Evolutionary conservation across 2,888 invertebrate species (phyloP), one percentile per base, ranked within the genome.

Genomic region (Gastrophysa polygoni): DNA sequence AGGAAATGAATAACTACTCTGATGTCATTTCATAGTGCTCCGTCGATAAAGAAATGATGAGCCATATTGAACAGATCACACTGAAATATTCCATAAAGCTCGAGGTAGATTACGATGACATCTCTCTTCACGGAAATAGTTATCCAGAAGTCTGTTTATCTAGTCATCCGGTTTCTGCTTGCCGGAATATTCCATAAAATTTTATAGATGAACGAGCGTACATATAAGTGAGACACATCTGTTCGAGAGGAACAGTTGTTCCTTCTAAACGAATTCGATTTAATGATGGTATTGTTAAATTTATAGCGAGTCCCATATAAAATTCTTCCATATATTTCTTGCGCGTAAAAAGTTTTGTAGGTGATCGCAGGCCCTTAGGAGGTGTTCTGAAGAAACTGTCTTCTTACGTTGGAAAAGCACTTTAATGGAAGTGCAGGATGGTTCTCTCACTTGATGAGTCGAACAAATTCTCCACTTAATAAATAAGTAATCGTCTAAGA

Each of bases 231-330:
- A 56, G 49, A 51, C 61, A 50, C 59, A 59, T 46, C 63, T 63
- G 59, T 59, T 63, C 24, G 24, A 24, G 24, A 24, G 24, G 24
- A 24, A 63, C 63, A 63, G 59, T 63, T 63, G 57, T 57, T 63
- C 34, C 52, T 28, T 57, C 51, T 38, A 32, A 59, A 59, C 50
- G 56, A 63, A 63, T 59, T 56, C 59, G 57, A 56, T 63, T 63
- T 59, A 59, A 63, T 63, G 63, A 63, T 63, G 51, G 63, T 57
- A 52, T 63, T 52, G 63, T 50, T 59, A 63, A 63, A 63, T 63
- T 63, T 63, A 63, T 57, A 47, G 52, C 47, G 48, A 34, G 21
- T 24, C 28, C 38, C 58, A 58, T 50, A 59, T 49, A 51, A 65
- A 65, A 65, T 59, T 65, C 54, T 38, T 59, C 43, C 56, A 52